Conservation (phyloP, 2,888 invertebrate genomes). For the Ypsolopha sequella region DNA sequence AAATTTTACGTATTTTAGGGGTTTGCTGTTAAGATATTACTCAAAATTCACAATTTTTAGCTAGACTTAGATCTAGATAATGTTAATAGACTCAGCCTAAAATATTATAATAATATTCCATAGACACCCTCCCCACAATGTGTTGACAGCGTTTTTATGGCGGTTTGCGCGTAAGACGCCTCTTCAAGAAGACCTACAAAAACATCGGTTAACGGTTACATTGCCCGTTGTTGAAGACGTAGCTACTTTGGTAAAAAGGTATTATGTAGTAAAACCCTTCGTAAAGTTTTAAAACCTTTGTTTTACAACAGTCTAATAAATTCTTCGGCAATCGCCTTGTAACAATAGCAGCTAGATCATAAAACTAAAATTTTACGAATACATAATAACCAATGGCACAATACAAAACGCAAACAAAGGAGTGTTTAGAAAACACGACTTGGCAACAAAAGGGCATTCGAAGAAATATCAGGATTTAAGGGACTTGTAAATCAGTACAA, state of each 20-base stretch:
- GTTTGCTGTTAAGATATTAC: no score
- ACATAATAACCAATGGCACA: not conserved
- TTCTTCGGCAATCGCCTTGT: not conserved
- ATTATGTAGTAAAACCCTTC: not conserved
- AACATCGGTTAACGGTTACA: no score
- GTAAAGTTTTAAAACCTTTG: not conserved
- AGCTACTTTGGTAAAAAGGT: not conserved
- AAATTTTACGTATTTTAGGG: no score
- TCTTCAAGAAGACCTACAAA: no score
- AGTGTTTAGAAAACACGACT: not conserved
- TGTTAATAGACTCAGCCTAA: no score
- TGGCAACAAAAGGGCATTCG: not conserved
- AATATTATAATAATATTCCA: no score
- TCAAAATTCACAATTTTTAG: no score
- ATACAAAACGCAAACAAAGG: not conserved
- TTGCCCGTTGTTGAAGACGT: no score
- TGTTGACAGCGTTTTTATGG: no score
- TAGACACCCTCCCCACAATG: no score
- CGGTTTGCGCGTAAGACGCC: no score
- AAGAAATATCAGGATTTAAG: not conserved
- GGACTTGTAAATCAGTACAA: not conserved
- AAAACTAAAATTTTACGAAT: not conserved
- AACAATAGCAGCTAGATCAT: conserved; percentile 2
- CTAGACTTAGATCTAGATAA: no score
- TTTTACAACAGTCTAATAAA: not conserved